Evolutionary conservation across 2,113 vertebrate genomes (phyloP).

Genomic region (Peromyscus californicus): DNA sequence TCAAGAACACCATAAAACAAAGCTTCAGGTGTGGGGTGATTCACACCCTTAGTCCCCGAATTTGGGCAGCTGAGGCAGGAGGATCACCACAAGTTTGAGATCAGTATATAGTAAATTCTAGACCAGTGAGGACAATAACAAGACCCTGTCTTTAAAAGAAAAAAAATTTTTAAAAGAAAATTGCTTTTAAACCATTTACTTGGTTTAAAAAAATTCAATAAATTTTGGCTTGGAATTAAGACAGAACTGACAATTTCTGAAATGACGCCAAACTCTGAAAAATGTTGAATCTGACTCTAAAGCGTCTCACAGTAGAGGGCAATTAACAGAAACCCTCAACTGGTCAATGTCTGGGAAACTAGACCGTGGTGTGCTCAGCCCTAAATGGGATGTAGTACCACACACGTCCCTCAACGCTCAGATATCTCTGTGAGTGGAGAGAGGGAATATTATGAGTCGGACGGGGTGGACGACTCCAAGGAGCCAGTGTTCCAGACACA

Average conservation of each 20-base stretch:
- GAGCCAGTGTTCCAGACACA: not conserved
- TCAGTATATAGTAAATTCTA: not conserved
- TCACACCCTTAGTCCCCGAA: not conserved
- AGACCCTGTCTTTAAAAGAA: not conserved
- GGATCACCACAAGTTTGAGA: not conserved
- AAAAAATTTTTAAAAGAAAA: not conserved
- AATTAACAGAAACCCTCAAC: not conserved
- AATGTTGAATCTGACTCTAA: not conserved
- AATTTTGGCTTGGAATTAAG: not conserved
- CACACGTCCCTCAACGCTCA: not conserved
- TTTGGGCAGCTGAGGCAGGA: not conserved
- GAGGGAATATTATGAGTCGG: not conserved
- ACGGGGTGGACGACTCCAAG: not conserved
- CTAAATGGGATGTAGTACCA: not conserved
- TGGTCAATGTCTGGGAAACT: not conserved
- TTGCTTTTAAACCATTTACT: not conserved
- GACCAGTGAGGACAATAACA: not conserved
- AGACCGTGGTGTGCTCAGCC: not conserved
- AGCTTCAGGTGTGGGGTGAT: not conserved
- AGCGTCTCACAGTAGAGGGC: not conserved
- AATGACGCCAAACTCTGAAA: not conserved
- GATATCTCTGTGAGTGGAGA: not conserved
- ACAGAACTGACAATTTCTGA: not conserved
- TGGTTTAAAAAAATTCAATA: not conserved
- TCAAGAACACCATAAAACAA: not conserved